Conservation (phyloP, 2,797 vertebrate genomes). For the Neosilurus hyrtlii region DNA sequence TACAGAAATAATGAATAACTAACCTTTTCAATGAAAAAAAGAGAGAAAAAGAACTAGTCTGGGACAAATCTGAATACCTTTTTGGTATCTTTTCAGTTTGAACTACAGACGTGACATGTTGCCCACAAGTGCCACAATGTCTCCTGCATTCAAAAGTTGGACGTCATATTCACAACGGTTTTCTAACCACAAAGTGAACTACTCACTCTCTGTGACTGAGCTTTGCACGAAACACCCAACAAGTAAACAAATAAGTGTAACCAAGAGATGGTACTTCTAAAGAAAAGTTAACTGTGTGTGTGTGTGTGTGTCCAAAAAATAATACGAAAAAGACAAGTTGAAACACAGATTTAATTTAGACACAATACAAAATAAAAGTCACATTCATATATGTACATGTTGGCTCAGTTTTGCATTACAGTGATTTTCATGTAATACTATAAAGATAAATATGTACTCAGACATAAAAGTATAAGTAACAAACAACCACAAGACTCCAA, state of each 20-base stretch:
- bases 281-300: not conserved
- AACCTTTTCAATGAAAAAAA: not conserved
- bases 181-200: constrained; percentile 28
- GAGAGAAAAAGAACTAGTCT: not conserved
- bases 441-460: not conserved
- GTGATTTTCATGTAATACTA: not conserved
- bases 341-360: constrained; percentile 21
- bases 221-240: constrained; percentile 29
- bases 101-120: constrained; percentile 3
- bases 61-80: not conserved
- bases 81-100: not conserved
- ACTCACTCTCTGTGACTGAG: constrained; percentile 2
- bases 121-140: constrained; percentile 38
- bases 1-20: not conserved
- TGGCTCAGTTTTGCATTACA: constrained; percentile 23
- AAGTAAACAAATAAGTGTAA: constrained; percentile 11
- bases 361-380: constrained; percentile 29
- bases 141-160: constrained; percentile 27
- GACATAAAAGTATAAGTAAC: not conserved
- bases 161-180: constrained; percentile 45
- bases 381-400: constrained; percentile 23
- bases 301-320: not conserved
- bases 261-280: not conserved
- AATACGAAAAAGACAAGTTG: not conserved
- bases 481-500: not conserved